Evolutionary conservation across 1,140 invertebrate species (phyloP), one percentile per base, ranked within the genome.

Genomic region (Drosophila neocordata): DNA sequence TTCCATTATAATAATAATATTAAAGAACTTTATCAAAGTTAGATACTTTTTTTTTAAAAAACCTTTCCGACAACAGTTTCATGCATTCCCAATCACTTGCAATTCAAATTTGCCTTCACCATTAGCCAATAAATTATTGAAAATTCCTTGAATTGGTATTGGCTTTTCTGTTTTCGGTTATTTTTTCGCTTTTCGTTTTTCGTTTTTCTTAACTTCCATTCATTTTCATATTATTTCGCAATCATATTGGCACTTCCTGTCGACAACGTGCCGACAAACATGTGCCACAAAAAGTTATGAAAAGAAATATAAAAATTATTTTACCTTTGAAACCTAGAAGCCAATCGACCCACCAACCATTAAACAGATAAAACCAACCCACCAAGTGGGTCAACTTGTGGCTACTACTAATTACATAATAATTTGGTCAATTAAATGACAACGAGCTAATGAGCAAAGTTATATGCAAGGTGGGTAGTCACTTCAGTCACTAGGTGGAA

Each of bases 371-470:
- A 75, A 68, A 20, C 52, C 61, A 31, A 48, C 20, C 9, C 52
- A 69, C 65, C 71, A 88, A 77, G 79, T 88, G 83, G 78, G 83
- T 88, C 81, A 85, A 79, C 68, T 69, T 53, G 72, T 69, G 58
- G 78, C 41, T 48, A 48, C 41, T 48, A 48, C 81, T 89, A 89
- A 89, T 89, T 89, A 89, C 85, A 85, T 85, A 89, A 89, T 89
- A 85, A 89, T 89, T 89, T 85, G 87, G 80, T 76, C 81, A 89
- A 89, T 89, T 88, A 79, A 82, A 89, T 73, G 78, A 67, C 44
- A 63, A 51, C 69, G 64, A 35, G 22, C 77, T 89, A 89, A 89
- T 89, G 76, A 89, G 87, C 78, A 31, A 41, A 66, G 67, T 65
- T 73, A 69, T 85, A 87, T 87, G 82, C 82, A 67, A 69, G 65